Percentiles rank a stretch among this genome's conserved stretches.
Evolutionary conservation across 2,888 invertebrate genomes (phyloP).

Genomic region (Volucella bombylans): DNA sequence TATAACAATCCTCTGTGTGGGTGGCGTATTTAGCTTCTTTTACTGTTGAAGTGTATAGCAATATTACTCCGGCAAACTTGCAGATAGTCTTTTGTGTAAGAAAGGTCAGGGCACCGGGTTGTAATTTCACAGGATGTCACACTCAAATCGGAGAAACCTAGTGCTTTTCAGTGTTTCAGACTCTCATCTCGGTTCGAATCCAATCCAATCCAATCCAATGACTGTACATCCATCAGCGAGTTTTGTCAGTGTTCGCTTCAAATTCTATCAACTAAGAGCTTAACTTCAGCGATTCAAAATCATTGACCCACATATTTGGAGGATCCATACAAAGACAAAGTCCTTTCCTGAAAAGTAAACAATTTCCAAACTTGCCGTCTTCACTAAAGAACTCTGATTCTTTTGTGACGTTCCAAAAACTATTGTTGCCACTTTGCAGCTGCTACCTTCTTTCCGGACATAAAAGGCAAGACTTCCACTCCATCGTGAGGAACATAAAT

Average conservation of each 20-base stretch:
- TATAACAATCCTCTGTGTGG: too few species aligned
- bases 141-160: too few species aligned
- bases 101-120: too few species aligned
- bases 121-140: too few species aligned
- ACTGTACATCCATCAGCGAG: background rate
- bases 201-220: background rate
- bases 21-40: too few species aligned
- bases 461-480: constrained; percentile 6
- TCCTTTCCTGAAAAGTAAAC: background rate
- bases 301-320: background rate
- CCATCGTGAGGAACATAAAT: constrained; percentile 47
- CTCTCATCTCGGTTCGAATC: constrained; percentile 41
- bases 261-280: too few species aligned
- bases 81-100: too few species aligned
- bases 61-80: too few species aligned
- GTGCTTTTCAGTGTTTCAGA: constrained; percentile 55
- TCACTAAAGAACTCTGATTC: background rate
- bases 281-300: background rate
- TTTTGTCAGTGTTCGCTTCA: too few species aligned
- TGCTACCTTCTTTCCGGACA: constrained; percentile 11
- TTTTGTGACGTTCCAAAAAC: background rate
- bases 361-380: background rate
- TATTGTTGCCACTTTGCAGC: constrained; percentile 23
- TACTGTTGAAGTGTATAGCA: too few species aligned
- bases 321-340: background rate